These are phyloP conservation scores for Triplophysa yarkandensis DNA, from an alignment of 2,797 vertebrate genomes.

Conservation along the genomic window DNA sequence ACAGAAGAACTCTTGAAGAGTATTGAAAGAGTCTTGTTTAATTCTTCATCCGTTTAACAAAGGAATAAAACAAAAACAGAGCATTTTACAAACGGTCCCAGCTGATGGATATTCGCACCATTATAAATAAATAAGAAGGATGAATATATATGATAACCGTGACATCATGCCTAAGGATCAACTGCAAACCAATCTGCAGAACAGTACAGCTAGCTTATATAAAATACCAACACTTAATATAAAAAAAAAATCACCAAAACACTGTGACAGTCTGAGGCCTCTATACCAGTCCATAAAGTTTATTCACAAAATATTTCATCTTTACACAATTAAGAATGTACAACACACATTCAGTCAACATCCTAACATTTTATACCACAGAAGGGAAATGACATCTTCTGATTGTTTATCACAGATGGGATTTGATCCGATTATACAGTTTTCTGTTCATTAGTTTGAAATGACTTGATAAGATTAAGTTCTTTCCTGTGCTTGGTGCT, in stretches of 20 bases:
- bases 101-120: slow-evolving; percentile 16
- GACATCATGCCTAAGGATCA: background rate
- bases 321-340: background rate
- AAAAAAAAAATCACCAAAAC: background rate
- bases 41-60: background rate
- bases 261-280: background rate
- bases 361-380: background rate
- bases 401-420: background rate
- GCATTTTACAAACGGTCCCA: background rate
- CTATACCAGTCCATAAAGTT: background rate
- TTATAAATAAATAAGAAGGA: slow-evolving; percentile 31
- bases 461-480: slow-evolving; percentile 33
- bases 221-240: background rate
- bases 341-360: background rate
- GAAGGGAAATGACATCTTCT: slow-evolving; percentile 3
- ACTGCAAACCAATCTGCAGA: slow-evolving; percentile 8
- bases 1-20: no score
- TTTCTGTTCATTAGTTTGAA: slow-evolving; percentile 36
- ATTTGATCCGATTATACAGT: slow-evolving; percentile 32
- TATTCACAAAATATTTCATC: background rate
- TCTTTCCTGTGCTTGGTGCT: slow-evolving; percentile 27
- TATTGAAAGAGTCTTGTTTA: slow-evolving; percentile 22
- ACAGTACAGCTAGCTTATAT: background rate
- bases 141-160: slow-evolving; percentile 1
- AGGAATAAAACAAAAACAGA: slow-evolving; percentile 4